phyloP scores from a whole-genome alignment of 2,113 vertebrate species.

The Macrotis lagotis region DNA sequence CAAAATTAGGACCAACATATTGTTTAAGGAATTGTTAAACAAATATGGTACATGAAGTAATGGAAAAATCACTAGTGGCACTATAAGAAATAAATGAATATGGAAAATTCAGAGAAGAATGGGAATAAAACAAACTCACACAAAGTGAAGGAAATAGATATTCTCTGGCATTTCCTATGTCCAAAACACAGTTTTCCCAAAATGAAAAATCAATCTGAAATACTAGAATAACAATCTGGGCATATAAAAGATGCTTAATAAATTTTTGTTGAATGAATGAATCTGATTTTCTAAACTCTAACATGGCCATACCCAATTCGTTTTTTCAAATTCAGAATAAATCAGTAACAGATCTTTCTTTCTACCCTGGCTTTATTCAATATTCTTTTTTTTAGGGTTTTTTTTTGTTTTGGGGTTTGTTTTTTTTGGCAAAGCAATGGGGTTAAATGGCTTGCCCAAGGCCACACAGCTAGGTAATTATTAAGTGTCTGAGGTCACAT shows the following conservation, averaged over 20 bases:
- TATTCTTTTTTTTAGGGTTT: too few species aligned
- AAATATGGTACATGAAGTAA: background rate
- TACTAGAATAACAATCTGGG: slow-evolving; percentile 24
- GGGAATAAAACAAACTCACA: slow-evolving; percentile 23
- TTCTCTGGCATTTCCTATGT: background rate
- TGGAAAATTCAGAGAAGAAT: slow-evolving; percentile 12
- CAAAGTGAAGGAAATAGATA: background rate
- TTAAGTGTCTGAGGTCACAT: too few species aligned
- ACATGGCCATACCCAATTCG: background rate
- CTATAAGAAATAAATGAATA: slow-evolving; percentile 23
- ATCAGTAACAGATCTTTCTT: slow-evolving; percentile 20
- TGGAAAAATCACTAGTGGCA: background rate
- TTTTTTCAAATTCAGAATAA: background rate
- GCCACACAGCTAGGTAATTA: too few species aligned
- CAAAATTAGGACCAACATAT: background rate
- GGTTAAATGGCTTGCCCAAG: too few species aligned
- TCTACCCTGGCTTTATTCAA: slow-evolving; percentile 14
- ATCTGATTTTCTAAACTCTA: slow-evolving; percentile 13
- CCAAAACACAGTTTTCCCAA: slow-evolving; percentile 13
- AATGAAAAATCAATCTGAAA: slow-evolving; percentile 2
- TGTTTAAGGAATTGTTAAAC: background rate
- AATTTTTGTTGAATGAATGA: background rate
- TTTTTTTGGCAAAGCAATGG: too few species aligned
- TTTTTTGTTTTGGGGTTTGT: too few species aligned
- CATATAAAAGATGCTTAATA: background rate